A percentile compares a stretch with the other conserved stretches of the same genome.
phyloP scores from a whole-genome alignment of 2,888 invertebrate species.

The Lydus trimaculatus region DNA sequence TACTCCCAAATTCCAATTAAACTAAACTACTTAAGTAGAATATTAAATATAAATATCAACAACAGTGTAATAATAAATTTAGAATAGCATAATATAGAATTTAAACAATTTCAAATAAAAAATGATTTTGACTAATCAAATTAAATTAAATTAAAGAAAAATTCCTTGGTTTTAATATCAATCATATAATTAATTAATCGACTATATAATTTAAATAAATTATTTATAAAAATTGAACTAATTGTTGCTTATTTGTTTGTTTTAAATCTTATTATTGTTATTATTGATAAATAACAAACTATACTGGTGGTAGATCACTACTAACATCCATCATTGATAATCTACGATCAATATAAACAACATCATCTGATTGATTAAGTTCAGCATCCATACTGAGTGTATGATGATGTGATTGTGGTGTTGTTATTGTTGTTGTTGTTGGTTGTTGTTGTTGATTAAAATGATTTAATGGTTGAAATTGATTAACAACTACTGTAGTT shows the following conservation, averaged over 20 bases:
- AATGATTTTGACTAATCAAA: no score
- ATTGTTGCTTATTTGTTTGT: constrained; percentile 18
- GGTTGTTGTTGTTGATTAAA: constrained; percentile 22
- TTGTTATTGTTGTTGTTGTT: background rate
- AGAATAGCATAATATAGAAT: constrained; percentile 1
- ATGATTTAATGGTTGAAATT: background rate
- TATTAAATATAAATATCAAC: constrained; percentile 20
- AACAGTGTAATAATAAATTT: constrained; percentile 15
- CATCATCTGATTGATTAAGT: constrained; percentile 19
- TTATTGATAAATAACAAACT: constrained; percentile 30
- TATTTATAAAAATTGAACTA: constrained; percentile 35
- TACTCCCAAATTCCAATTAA: constrained; percentile 2
- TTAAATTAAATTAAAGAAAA: background rate
- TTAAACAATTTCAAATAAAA: background rate
- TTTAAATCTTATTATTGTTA: constrained; percentile 13
- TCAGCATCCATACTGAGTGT: constrained; percentile 22
- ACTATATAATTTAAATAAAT: constrained; percentile 12
- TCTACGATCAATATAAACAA: constrained; percentile 30
- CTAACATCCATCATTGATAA: constrained; percentile 56
- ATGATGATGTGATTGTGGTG: constrained; percentile 18
- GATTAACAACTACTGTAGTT: background rate
- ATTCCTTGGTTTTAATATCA: background rate
- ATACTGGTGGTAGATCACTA: constrained; percentile 43
- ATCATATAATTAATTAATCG: background rate
- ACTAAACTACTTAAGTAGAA: constrained; percentile 25